phyloP scores from a whole-genome alignment of 2,113 vertebrate genomes.

The Notarius quadriscutis region DNA sequence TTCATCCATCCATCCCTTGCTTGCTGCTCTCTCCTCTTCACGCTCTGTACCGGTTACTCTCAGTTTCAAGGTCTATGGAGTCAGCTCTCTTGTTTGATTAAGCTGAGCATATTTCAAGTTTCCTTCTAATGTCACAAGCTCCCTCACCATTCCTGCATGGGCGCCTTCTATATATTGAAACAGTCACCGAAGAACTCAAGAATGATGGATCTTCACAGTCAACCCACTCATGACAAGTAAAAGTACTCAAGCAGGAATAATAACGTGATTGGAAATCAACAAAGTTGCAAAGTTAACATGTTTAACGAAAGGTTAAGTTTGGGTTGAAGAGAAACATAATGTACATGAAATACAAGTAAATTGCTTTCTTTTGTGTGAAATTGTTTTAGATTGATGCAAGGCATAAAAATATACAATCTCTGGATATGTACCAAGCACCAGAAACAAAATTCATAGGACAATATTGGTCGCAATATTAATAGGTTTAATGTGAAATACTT shows the following conservation, averaged over 20 bases:
- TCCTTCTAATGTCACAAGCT: background rate
- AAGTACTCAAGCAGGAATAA: background rate
- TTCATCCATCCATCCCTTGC: background rate
- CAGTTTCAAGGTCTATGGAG: constrained; percentile 25
- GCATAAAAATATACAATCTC: background rate
- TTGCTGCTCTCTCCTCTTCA: background rate
- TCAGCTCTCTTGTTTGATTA: constrained; percentile 21
- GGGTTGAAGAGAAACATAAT: background rate
- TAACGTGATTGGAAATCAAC: background rate
- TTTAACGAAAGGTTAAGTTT: background rate
- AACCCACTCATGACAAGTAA: background rate
- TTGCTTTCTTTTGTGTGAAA: background rate
- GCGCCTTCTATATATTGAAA: background rate
- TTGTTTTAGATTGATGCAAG: background rate
- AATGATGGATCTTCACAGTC: constrained; percentile 23
- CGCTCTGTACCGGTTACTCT: background rate
- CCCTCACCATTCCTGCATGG: background rate
- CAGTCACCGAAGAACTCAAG: background rate
- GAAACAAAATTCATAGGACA: background rate
- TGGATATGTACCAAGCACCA: background rate
- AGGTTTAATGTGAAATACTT: too few relatives aligned
- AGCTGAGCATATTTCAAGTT: constrained; percentile 14
- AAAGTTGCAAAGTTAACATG: background rate
- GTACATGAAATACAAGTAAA: background rate
- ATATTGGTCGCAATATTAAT: background rate